Percentiles rank a stretch among this genome's conserved stretches.
These are phyloP conservation scores for Mesocentrotus franciscanus DNA, from an alignment of 53 echinoderm and acorn worm genomes.

Conservation along the genomic window DNA sequence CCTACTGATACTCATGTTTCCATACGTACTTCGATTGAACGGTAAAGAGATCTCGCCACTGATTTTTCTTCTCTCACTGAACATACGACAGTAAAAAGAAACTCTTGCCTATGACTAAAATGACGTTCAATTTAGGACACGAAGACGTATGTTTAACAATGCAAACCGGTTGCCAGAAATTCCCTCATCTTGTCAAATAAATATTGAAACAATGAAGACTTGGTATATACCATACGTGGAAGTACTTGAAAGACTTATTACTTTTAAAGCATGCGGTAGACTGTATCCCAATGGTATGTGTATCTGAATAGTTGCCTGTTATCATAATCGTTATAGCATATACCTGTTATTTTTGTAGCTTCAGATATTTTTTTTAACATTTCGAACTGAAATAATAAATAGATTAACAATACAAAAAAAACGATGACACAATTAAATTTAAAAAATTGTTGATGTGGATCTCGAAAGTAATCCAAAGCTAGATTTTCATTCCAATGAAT, in stretches of 20 bases:
- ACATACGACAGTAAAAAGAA: not conserved
- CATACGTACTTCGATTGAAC: not conserved
- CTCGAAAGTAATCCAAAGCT: no score
- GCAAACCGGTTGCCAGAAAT: not conserved
- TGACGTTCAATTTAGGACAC: not conserved
- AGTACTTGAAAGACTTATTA: not conserved
- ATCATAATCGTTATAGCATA: not conserved
- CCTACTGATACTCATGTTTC: constrained; percentile 58
- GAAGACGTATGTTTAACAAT: constrained; percentile 19
- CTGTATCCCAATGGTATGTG: not conserved
- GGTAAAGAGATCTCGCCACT: constrained; percentile 13
- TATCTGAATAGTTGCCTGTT: not conserved
- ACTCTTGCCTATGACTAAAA: not conserved
- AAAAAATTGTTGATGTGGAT: no score
- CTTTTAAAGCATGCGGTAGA: not conserved
- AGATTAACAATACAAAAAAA: no score
- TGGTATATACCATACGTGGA: not conserved
- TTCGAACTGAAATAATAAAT: no score
- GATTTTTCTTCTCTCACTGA: not conserved
- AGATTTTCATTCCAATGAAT: no score
- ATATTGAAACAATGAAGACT: not conserved
- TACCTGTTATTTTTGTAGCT: no score
- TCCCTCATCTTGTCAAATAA: not conserved
- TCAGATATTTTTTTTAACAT: no score
- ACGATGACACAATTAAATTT: no score